Conservation (phyloP, 1,140 invertebrate genomes). For the Brachionus manjavacas region DNA sequence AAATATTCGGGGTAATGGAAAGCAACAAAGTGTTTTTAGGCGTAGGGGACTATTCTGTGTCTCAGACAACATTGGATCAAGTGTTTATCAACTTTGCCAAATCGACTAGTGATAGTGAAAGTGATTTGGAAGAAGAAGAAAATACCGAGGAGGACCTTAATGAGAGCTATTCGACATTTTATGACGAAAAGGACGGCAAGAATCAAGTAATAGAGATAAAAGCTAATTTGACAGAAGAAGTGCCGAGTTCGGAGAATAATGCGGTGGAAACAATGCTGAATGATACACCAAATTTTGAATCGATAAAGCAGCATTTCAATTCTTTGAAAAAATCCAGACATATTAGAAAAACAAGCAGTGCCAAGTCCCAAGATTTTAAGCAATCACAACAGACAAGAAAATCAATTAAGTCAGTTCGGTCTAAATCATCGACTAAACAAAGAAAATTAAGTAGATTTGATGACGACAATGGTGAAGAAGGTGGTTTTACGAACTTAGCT, state of each 20-base stretch:
- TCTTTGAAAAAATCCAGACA: slow-evolving; percentile 42
- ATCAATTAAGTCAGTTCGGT: neutral
- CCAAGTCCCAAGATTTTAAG: slow-evolving; percentile 32
- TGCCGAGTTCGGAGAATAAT: neutral
- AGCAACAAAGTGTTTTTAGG: slow-evolving; percentile 67
- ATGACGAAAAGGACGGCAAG: neutral
- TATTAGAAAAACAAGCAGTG: slow-evolving; percentile 39
- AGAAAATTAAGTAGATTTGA: neutral
- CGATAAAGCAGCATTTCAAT: slow-evolving; percentile 37
- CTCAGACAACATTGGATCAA: slow-evolving; percentile 76
- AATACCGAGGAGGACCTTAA: neutral
- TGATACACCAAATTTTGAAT: slow-evolving; percentile 30
- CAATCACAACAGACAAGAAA: neutral
- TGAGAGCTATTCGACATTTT: neutral
- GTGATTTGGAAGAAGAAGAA: neutral
- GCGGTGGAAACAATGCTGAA: neutral
- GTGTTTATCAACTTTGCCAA: slow-evolving; percentile 43
- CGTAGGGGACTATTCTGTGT: slow-evolving; percentile 74
- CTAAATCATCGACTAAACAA: slow-evolving; percentile 2
- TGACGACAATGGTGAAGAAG: slow-evolving; percentile 13
- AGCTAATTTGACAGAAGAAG: neutral
- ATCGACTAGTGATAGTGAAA: neutral
- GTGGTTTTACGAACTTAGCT: slow-evolving; percentile 32
- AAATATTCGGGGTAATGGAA: slow-evolving; percentile 49
- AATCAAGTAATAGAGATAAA: neutral